phyloP scores from a whole-genome alignment of 2,888 invertebrate species.

The Nasonia oneida region DNA sequence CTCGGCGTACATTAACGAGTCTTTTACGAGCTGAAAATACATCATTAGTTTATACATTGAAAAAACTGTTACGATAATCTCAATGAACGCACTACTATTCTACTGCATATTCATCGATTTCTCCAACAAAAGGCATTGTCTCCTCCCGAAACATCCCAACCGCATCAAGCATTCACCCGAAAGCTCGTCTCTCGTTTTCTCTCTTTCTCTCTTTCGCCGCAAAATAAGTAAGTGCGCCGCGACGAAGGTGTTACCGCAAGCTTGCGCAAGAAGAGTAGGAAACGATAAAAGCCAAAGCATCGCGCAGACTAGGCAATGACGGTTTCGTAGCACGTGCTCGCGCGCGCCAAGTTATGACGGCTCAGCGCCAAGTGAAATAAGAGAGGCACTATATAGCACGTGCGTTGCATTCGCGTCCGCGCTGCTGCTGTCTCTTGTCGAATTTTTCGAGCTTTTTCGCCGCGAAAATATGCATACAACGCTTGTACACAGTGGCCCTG shows the following conservation, averaged over 20 bases:
- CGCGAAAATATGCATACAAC: constrained; percentile 9
- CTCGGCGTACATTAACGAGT: not conserved
- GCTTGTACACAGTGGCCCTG: too few relatives aligned
- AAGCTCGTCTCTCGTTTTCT: too few relatives aligned
- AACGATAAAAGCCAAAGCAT: constrained; percentile 41
- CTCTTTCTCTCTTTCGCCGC: not conserved
- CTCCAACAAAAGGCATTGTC: not conserved
- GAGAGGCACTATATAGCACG: constrained; percentile 34
- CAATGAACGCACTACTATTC: too few relatives aligned
- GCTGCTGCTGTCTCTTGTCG: not conserved
- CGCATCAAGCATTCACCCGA: not conserved
- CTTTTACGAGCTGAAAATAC: not conserved
- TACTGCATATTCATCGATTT: too few relatives aligned
- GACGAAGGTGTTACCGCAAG: not conserved
- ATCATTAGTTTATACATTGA: not conserved
- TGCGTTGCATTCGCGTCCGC: constrained; percentile 41
- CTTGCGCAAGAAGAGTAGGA: constrained; percentile 31
- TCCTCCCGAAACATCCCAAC: not conserved
- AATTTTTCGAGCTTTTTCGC: not conserved
- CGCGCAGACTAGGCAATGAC: constrained; percentile 12
- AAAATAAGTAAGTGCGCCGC: not conserved
- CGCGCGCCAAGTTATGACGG: not conserved
- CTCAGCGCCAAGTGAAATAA: constrained; percentile 33
- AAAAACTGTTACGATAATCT: too few relatives aligned
- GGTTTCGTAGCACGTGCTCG: constrained; percentile 62